Conservation (phyloP, 2,797 vertebrate genomes). For the Acanthiza pusilla region DNA sequence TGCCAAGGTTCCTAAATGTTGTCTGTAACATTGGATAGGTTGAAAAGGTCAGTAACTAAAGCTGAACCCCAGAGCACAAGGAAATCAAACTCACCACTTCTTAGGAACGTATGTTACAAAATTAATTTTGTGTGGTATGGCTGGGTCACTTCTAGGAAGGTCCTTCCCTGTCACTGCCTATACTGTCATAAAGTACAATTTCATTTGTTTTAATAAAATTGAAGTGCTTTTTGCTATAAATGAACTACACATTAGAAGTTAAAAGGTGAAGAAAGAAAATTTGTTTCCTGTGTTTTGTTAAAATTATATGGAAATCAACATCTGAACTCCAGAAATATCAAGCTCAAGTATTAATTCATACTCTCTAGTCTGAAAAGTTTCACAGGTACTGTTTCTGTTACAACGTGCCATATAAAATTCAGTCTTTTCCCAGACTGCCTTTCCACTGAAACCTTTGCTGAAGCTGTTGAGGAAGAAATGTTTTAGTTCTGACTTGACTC, state of each 20-base stretch:
- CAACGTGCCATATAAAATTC: not conserved
- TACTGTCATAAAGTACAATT: not conserved
- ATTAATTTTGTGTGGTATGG: not conserved
- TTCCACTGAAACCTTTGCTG: not conserved
- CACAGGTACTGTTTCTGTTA: not conserved
- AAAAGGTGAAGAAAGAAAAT: not conserved
- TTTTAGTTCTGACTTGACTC: not conserved
- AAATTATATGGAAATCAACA: not conserved
- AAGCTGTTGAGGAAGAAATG: not conserved
- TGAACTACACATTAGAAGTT: not conserved
- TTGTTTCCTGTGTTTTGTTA: not conserved
- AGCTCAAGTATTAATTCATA: not conserved
- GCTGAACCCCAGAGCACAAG: not conserved
- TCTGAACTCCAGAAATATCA: not conserved
- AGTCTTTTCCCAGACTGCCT: not conserved
- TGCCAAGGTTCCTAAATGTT: not conserved
- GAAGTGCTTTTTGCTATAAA: not conserved
- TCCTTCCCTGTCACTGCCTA: not conserved
- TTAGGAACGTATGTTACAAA: not conserved
- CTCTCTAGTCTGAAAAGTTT: not conserved
- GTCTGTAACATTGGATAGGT: not conserved
- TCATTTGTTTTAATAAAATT: not conserved
- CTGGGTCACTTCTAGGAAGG: not conserved
- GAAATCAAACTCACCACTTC: not conserved
- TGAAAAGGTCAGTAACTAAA: not conserved